Base-by-base conservation (phyloP, 1,140 invertebrate species). In the Steinernema feltiae region DNA sequence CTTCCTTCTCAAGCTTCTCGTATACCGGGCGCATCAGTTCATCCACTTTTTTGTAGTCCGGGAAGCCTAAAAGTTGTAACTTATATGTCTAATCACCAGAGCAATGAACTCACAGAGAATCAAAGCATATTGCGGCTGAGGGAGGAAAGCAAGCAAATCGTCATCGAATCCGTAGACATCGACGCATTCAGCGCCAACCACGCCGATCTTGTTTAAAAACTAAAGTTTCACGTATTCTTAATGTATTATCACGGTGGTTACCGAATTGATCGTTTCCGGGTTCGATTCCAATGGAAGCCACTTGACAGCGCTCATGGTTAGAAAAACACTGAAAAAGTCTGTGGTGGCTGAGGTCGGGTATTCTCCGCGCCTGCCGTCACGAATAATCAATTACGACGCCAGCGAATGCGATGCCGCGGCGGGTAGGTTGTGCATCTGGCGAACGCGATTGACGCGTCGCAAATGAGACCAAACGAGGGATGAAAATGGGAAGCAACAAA, bases 201-300 rank as follows among this genome's bases (percentile, higher is more conserved):
- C 69, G 30, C 78, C 78, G 72, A 79, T 79, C 71, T 77, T 79
- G 21, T 53, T 69, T 0, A 78, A 30, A 31, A 79, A 79, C 76
- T 78, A 29, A 69, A 79, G 73, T 30, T 12, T 7, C n/a, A 46
- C 7, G 53, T 3, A 63, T 12, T 27, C 15, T 15, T 7, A 27
- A 63, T 15, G 12, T 15, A 27, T 3, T 7, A 27, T 63, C 3
- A 63, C 12, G 53, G 7, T 63, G 53, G 30, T 77, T 74, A 78
- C 76, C 21, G 70, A 18, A 41, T 79, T 79, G 63, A 79, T 79
- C 2, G 76, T 75, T 27, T 79, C 78, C 7, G 78, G 78, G 53
- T 79, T 79, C 3, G 78, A 79, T 69, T 79, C 77, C 48, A 78
- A 48, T 0, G 77, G 71, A 30, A 72, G 75, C 77, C 77, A 78